Percentiles rank a stretch among this genome's conserved stretches.
Evolutionary conservation across 2,113 vertebrate genomes (phyloP).

Genomic region (Channa argus): DNA sequence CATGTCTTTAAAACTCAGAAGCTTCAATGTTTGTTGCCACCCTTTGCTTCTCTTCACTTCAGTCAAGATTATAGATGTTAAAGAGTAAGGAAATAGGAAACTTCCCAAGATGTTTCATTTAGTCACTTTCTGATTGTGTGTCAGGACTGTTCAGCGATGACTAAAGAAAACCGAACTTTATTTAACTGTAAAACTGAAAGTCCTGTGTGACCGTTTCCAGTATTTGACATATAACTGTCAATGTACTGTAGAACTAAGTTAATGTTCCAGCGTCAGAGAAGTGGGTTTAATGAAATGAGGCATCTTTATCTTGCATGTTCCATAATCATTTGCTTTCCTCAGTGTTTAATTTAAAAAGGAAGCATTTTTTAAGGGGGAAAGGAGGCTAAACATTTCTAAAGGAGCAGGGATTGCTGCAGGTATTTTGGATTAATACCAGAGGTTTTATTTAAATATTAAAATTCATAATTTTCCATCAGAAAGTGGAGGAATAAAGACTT

Average conservation of each 20-base stretch:
- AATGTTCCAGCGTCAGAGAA: not conserved
- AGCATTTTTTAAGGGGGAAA: not conserved
- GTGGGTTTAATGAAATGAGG: not conserved
- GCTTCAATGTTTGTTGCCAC: not conserved
- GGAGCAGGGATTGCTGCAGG: not conserved
- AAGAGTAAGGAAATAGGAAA: not conserved
- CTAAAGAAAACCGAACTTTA: not conserved
- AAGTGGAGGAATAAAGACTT: not conserved
- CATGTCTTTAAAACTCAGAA: not conserved
- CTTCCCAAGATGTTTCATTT: not conserved
- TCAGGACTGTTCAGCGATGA: too few species aligned
- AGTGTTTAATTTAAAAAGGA: constrained; percentile 8
- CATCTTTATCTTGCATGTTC: constrained; percentile 10
- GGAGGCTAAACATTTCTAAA: constrained; percentile 6
- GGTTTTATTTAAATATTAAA: constrained; percentile 10
- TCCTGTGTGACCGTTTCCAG: not conserved
- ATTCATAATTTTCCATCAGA: not conserved
- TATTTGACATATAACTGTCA: not conserved
- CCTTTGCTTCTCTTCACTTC: not conserved
- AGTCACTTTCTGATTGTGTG: not conserved
- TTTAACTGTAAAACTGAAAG: not conserved
- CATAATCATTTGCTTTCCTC: constrained; percentile 13
- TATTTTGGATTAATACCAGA: constrained; percentile 22
- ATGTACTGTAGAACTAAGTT: not conserved
- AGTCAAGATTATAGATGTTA: not conserved